These are phyloP conservation scores for Branchellion lobata DNA, from an alignment of 2,888 invertebrate genomes.

Conservation along the genomic window DNA sequence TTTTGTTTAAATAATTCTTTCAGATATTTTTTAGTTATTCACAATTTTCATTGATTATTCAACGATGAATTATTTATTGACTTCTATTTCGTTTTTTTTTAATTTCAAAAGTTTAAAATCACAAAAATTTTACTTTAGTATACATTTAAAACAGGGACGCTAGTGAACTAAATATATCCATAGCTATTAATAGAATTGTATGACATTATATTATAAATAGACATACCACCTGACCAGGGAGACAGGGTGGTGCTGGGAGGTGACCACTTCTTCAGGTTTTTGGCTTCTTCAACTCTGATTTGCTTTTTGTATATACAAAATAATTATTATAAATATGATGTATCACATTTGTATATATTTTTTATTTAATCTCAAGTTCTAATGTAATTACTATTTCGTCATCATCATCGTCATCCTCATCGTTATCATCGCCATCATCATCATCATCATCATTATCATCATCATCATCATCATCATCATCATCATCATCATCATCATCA, in stretches of 20 bases:
- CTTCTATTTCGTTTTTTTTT: too few relatives aligned
- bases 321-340: too few relatives aligned
- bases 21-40: too few relatives aligned
- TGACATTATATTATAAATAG: too few relatives aligned
- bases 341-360: not conserved
- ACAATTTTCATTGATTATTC: not conserved
- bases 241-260: slow-evolving; percentile 62
- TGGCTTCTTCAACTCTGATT: not conserved
- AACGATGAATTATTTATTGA: too few relatives aligned
- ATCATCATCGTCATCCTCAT: not conserved
- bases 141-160: too few relatives aligned
- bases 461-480: not conserved
- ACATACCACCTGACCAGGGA: too few relatives aligned
- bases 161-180: too few relatives aligned
- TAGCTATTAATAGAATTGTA: too few relatives aligned
- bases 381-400: not conserved
- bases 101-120: too few relatives aligned
- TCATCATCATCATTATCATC: not conserved
- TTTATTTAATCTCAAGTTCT: not conserved
- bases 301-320: too few relatives aligned
- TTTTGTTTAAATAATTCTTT: not conserved
- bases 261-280: slow-evolving; percentile 60
- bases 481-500: not conserved
- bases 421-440: not conserved
- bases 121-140: too few relatives aligned